Base-by-base conservation (phyloP, 2,888 invertebrate genomes). In the Diplazon laetatorius region DNA sequence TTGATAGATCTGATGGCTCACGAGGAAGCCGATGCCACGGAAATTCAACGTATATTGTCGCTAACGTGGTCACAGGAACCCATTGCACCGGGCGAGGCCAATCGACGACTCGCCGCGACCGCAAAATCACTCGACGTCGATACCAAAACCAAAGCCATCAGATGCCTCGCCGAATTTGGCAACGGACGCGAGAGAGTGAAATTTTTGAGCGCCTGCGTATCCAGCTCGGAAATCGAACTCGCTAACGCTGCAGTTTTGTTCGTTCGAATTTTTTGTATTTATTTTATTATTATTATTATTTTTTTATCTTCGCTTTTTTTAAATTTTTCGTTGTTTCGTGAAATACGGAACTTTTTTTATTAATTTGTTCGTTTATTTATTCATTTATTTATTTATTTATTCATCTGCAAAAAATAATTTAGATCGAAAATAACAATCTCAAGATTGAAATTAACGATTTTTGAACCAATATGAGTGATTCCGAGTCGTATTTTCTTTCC, bases 1-100 rank as follows among this genome's bases (percentile, higher is more conserved):
- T 80, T 89, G n/a, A 73, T 84, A 48, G 81, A 85, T 71, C 68
- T 91, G 39, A 81, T 89, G 76, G 82, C 85, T 48, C 85, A 87
- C 30, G 60, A 80, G n/a, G 89, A 88, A 81, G 75, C 85, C 0
- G 71, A 86, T 63, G 84, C 80, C 70, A 52, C 44, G 16, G 80
- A 87, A 39, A 82, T 91, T 57, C 84, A 89, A 52, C 81, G 82
- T 25, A 81, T 91, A 72, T 65, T 90, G 35, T 77, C 83, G 2
- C 57, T 88, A 12, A 85, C 88, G n/a, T 89, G 87, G 87, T 69
- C 79, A 5, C 80, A 82, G 22, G 76, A 84, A 59, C 60, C 83
- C 12, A 22, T 68, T 1, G 81, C 82, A 22, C 70, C 85, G 6
- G 81, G 70, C n/a, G 83, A 84, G 39, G 69, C 84, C 5, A 83